Base-by-base conservation (phyloP, 2,888 invertebrate species). In the Gerris lacustris region DNA sequence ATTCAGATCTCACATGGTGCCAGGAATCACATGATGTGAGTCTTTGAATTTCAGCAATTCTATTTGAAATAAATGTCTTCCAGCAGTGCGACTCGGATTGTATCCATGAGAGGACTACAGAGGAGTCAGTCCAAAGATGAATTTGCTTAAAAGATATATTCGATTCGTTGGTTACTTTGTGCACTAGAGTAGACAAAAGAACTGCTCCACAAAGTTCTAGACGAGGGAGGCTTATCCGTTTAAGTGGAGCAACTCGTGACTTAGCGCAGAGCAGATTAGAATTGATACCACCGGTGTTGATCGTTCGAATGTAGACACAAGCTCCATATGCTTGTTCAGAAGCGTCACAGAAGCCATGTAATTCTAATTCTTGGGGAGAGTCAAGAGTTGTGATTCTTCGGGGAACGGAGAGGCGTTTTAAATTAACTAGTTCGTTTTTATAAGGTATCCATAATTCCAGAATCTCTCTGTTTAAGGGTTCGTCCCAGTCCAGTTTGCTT, bases 121-220 rank as follows among this genome's bases (percentile, higher is more conserved):
- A 44, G 15, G 72, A 71, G 55, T 72, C 72, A 15, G 69, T 64
- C 72, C 69, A 72, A 55, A 72, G 71, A 47, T 31, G 43, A 55
- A 63, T 63, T 5, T 44, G 45, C 9, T 45, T 43, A 44, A 67
- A 63, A 5, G 31, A 31, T 47, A 67, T 67, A 6, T 67, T 63
- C 31, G 69, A 70, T 31, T 63, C 63, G 44, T 55, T 9, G 5
- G 62, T 44, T 1, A 67, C 64, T n/a, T 62, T 62, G 17, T 63
- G 55, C 17, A 55, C 67, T 55, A 72, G 45, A 18, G 67, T 45
- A 7, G 67, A 31, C 31, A 66, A 67, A 11, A 70, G 63, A 31
- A 70, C 31, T 7, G 72, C 72, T 15, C 67, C 72, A 44, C 70
- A 69, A 18, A 72, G 70, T 72, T 72, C 72, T 45, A 72, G 64